Percentiles rank a stretch among this genome's conserved stretches.
Conservation (phyloP, 2,888 invertebrate genomes). For the Synanthedon vespiformis region DNA sequence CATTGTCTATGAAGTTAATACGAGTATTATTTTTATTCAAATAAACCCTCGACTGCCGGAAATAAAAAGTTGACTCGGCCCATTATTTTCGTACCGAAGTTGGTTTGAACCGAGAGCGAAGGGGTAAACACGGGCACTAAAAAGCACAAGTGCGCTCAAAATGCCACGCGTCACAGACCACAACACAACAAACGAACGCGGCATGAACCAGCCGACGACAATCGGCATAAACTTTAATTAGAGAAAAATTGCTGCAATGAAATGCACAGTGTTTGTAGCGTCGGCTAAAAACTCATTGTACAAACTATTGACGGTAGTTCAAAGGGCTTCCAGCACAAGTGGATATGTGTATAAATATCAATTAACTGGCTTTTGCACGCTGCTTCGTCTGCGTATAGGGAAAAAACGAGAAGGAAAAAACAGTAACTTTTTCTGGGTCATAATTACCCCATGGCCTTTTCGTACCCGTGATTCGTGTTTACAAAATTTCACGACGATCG, state of each 20-base stretch:
- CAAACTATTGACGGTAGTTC: neutral
- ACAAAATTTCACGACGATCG: no score
- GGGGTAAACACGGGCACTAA: slow-evolving; percentile 65
- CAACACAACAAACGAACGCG: slow-evolving; percentile 62
- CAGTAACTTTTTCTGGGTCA: neutral
- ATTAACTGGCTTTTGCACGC: no score
- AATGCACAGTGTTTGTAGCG: slow-evolving; percentile 36
- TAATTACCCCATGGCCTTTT: no score
- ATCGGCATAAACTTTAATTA: slow-evolving; percentile 68
- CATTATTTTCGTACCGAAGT: slow-evolving; percentile 36
- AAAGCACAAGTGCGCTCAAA: slow-evolving; percentile 59
- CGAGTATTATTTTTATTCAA: neutral
- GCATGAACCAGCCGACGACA: slow-evolving; percentile 38
- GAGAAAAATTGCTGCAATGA: slow-evolving; percentile 62
- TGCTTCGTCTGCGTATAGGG: no score
- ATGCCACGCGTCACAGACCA: slow-evolving; percentile 61
- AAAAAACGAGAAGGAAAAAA: no score
- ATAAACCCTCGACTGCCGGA: slow-evolving; percentile 23
- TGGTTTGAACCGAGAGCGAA: slow-evolving; percentile 27
- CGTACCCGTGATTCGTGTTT: no score
- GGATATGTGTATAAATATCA: no score
- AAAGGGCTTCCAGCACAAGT: no score
- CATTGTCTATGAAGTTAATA: neutral
- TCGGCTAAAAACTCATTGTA: slow-evolving; percentile 12
- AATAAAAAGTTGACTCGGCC: slow-evolving; percentile 29